Base-by-base conservation (phyloP, 2,113 vertebrate species). In the Lasiurus borealis region DNA sequence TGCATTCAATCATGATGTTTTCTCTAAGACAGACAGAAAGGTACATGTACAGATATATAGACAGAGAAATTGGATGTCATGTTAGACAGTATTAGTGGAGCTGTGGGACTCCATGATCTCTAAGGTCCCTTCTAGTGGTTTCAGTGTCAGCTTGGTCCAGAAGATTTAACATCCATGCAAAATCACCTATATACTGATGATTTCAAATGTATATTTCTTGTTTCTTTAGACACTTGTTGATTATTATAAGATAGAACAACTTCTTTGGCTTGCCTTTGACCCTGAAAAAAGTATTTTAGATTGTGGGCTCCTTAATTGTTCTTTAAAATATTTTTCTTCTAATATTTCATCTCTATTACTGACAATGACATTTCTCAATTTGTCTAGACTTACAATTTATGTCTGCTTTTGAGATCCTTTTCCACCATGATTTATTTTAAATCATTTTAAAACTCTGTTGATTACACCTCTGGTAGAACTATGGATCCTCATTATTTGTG, bases 371-470 rank as follows among this genome's bases (percentile, higher is more conserved):
- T 68, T 91, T 83, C 44, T 5, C 16, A 89, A 44, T 0, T 91
- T 85, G n/a, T 14, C 11, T 36, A 73, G 27, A 80, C 57, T 93
- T 78, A 90, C 4, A 84, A 59, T 2, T 80, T 44, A 16, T 4
- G 16, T 81, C 11, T 72, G 44, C 4, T 50, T 90, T 64, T 92
- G 40, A 83, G 31, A 89, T 64, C 5, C 19, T 73, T 93, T 81
- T 40, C 11, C 3, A 78, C 73, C n/a, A 44, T 50, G 69, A 50
- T 68, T 91, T 85, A 91, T 77, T 95, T 86, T 29, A 52, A 92
- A 75, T 71, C 16, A 64, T 62, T 73, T 92, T 16, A 31, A 84
- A 86, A 71, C 40, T 57, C 2, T 82, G 3, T 23, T n/a, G 40
- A 10, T 68, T 87, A 80, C 1, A 2, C 1, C 1, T 72, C 78